Evolutionary conservation across 2,113 vertebrate species (phyloP).

Genomic region (Oophaga pumilio): DNA sequence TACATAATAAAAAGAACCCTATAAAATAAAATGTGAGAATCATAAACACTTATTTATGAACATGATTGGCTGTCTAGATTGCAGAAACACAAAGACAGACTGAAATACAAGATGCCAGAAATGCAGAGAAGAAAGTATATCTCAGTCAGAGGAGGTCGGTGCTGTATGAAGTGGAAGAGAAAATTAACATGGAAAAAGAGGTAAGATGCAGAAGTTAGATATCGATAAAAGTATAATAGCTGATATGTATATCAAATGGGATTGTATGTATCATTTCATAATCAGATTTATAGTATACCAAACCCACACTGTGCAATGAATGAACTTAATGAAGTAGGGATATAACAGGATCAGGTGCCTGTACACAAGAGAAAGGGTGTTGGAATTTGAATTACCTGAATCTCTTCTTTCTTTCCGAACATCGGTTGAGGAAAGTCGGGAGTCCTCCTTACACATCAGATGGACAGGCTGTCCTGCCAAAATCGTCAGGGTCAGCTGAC

Average conservation of each 20-base stretch:
- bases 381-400: no score
- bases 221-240: background rate
- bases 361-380: no score
- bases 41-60: background rate
- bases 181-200: conserved; percentile 49
- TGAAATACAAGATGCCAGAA: conserved; percentile 26
- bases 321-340: background rate
- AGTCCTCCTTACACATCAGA: no score
- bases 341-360: background rate
- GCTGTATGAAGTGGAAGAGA: conserved; percentile 55
- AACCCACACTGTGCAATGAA: background rate
- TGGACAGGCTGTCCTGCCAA: no score
- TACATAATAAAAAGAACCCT: background rate
- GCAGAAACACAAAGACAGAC: background rate
- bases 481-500: no score
- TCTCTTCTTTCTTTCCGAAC: no score
- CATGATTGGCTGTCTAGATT: conserved; percentile 42
- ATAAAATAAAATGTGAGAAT: no score
- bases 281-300: background rate
- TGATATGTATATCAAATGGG: background rate
- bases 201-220: conserved; percentile 55
- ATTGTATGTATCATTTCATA: no score
- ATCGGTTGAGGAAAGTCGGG: no score
- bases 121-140: conserved; percentile 56
- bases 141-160: conserved; percentile 52